Evolutionary conservation across 2,113 vertebrate genomes (phyloP), one percentile per base, ranked within the genome.

Genomic region (Cephalopterus ornatus): DNA sequence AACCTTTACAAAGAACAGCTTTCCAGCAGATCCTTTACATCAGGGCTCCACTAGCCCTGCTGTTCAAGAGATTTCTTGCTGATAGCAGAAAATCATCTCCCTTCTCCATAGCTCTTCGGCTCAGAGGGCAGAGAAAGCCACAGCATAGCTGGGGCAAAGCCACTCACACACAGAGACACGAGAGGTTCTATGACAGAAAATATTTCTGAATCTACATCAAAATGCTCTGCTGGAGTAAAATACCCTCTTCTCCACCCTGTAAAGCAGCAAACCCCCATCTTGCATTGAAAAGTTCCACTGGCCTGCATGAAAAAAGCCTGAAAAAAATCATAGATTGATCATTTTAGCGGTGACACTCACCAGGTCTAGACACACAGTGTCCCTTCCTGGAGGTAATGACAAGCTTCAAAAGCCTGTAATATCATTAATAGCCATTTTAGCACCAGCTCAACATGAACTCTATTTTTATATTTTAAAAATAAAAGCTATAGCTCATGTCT

Each of bases 171-270:
- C 14, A 15, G 13, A 3, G 19, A 46, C 9, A 4, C 0, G 1
- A 53, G 14, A 33, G 47, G 24, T 7, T 27, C 17, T 1, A 0
- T 0, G 6, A 7, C n/a, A 53, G 24, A 41, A 41, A 86, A 28
- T 30, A 15, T 7, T 27, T 18, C 10, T 63, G 4, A 53, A 77
- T 30, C 56, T 4, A 23, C 0, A 1, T 16, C 26, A 50, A 78
- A 71, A 59, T 1, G 23, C 21, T 71, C 39, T 72, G 24, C 47
- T 61, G 63, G 42, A 46, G 30, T 12, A 10, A 14, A 14, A 30
- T 1, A 55, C 6, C 73, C 63, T 58, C 27, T 82, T 27, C 35
- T 42, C 33, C 37, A 12, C 3, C 1, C 14, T 39, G 26, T 8
- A 30, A 61, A 77, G 85, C 35, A 71, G 74, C 68, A 62, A 26